Evolutionary conservation across 2,113 vertebrate species (phyloP), one percentile per base, ranked within the genome.

Genomic region (Gymnobelideus leadbeateri): DNA sequence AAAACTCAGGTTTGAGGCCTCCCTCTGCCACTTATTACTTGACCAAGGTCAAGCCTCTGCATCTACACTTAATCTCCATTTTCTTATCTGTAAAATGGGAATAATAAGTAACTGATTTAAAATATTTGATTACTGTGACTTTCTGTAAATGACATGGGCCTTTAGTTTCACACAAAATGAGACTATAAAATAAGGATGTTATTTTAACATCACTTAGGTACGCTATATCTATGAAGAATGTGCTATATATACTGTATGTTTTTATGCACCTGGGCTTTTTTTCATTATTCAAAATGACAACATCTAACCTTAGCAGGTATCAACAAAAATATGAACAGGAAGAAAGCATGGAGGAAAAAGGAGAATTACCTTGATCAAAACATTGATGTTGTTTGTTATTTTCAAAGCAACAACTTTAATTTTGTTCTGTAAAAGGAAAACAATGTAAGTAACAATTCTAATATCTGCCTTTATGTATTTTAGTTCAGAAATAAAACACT

Each of bases 361-460:
- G 95, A 26, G 12, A 93, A 97, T 98, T 98, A 99, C 99, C 99
- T 99, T 99, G 98, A 99, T 99, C 97, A 99, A 99, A 98, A 99
- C 98, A 92, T 99, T 99, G 96, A 99, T 99, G 98, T 99, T 99
- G 98, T 99, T 99, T 91, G 99, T 99, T 98, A 99, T 99, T 99
- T 99, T 99, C 97, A 99, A 98, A 93, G 99, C 99, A 97, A 99
- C 99, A 93, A 99, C 99, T 99, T 99, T 99, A 96, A 99, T 99
- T 98, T 99, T 99, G 98, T 99, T 99, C 99, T 99, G 98, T 50
- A 96, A 98, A 97, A 94, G 95, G 54, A 94, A 95, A 94, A 93
- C 61, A 94, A 94, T 84, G 95, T 28, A 96, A 94, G 95, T 28
- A 96, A 94, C 98, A 96, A 94, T 57, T 37, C 26, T 93, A 95